Base-by-base conservation (phyloP, 1,140 invertebrate genomes). In the Ephestia elutella region DNA sequence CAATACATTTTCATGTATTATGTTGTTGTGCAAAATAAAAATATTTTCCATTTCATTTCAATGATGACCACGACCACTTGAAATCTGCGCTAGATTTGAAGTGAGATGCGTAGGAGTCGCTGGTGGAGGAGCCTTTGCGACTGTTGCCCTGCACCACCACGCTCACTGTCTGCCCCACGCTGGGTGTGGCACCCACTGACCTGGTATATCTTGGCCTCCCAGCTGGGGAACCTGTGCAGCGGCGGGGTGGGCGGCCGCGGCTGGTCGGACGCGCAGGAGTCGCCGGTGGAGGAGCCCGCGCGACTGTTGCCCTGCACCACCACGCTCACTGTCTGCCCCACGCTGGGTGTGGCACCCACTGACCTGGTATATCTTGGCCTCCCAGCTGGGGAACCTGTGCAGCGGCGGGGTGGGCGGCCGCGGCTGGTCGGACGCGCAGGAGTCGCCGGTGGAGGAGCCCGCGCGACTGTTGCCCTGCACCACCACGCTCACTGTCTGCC, bases 151-250 rank as follows among this genome's bases (percentile, higher is more conserved):
- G 82, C 5, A 86, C 80, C 83, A 91, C 71, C 66, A 79, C 86
- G 59, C 78, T 74, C n/a, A 80, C 75, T 25, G 0, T 63, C 30
- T 11, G 7, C 30, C 30, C 30, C 30, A 8, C 25, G 3, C 25
- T 28, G n/a, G n/a, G n/a, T n/a, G n/a, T n/a, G n/a, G n/a, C n/a
- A n/a, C n/a, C n/a, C 32, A 38, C 18, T 19, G 30, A 94, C 93
- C 89, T 95, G 94, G 83, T 98, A 98, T 70, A 98, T 97, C 86
- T 96, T 94, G n/a, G 96, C 95, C 86, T 98, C 96, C 96, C 96
- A 96, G 66, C 95, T 96, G 1, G 95, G 95, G 80, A 96, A 96
- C 71, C 94, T 91, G 77, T 98, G 96, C 44, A 98, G 78, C 0
- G 96, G 96, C 18, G 96, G 96, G 0, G 96, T 97, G 0, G 96